Conservation (phyloP, 1,140 invertebrate genomes). For the Drosophila varians region DNA sequence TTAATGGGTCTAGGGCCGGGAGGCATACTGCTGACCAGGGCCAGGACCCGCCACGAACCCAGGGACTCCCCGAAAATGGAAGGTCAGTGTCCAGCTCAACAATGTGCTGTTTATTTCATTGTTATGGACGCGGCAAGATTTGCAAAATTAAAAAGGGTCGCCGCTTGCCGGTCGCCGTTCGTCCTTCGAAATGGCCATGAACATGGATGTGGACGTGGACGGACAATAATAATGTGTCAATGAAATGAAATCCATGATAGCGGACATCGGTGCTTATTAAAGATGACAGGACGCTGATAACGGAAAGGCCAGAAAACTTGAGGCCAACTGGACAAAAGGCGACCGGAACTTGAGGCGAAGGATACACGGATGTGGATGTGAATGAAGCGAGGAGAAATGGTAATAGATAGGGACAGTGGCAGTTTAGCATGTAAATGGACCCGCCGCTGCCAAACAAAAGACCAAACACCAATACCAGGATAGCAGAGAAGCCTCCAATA, state of each 20-base stretch:
- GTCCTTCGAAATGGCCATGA: too few relatives aligned
- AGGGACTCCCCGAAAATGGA: slow-evolving; percentile 9
- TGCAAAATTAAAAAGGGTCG: slow-evolving; percentile 80
- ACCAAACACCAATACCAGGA: slow-evolving; percentile 41
- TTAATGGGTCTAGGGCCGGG: slow-evolving; percentile 62
- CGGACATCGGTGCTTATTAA: slow-evolving; percentile 78
- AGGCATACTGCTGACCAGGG: slow-evolving; percentile 11
- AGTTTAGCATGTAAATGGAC: slow-evolving; percentile 78
- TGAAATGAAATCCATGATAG: slow-evolving; percentile 76
- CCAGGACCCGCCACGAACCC: slow-evolving; percentile 1
- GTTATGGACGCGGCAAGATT: slow-evolving; percentile 70
- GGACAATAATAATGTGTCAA: slow-evolving; percentile 74
- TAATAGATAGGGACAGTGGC: slow-evolving; percentile 38
- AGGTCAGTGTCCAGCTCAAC: slow-evolving; percentile 24
- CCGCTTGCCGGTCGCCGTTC: slow-evolving; percentile 40
- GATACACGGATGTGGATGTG: slow-evolving; percentile 5
- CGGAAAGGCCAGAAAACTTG: slow-evolving; percentile 17
- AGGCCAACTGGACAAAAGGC: slow-evolving; percentile 38
- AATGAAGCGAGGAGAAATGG: slow-evolving; percentile 6
- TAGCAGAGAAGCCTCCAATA: slow-evolving; percentile 23
- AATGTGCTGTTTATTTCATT: slow-evolving; percentile 77
- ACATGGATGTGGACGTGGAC: slow-evolving; percentile 31
- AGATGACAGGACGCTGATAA: slow-evolving; percentile 73
- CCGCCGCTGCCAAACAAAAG: slow-evolving; percentile 63
- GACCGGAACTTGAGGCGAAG: slow-evolving; percentile 36